Conservation (phyloP, 2,113 vertebrate species). For the Rhinopomastus cyanomelas region DNA sequence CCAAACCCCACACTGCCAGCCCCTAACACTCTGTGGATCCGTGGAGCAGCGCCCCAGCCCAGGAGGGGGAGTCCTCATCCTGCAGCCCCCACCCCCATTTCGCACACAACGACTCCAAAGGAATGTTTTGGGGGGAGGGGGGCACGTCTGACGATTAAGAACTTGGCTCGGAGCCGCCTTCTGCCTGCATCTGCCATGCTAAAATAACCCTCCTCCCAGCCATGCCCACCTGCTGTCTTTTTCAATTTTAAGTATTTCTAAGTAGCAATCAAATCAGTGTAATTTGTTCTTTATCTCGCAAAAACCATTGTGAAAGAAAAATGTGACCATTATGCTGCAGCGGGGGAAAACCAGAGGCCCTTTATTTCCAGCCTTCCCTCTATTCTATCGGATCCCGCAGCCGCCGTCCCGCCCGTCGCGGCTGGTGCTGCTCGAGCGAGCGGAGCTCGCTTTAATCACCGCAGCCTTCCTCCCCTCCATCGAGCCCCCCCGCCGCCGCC, state of each 20-base stretch:
- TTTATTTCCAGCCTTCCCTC: constrained; percentile 80
- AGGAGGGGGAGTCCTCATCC: no score
- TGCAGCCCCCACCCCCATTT: background rate
- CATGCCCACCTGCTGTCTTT: constrained; percentile 85
- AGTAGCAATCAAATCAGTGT: constrained; percentile 88
- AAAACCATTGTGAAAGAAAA: constrained; percentile 86
- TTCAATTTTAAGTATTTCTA: constrained; percentile 88
- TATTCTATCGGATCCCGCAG: constrained; percentile 79
- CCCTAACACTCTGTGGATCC: no score
- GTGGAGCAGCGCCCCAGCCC: no score
- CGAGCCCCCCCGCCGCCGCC: constrained; percentile 62
- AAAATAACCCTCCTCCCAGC: constrained; percentile 82
- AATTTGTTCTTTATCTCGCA: constrained; percentile 87
- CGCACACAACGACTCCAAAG: background rate
- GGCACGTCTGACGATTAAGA: constrained; percentile 70
- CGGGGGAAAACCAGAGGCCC: constrained; percentile 83
- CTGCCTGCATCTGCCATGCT: constrained; percentile 84
- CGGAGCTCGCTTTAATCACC: constrained; percentile 79
- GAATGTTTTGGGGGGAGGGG: background rate
- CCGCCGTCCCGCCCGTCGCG: constrained; percentile 78
- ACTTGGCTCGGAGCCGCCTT: constrained; percentile 71
- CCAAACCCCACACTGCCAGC: no score
- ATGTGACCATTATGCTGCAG: constrained; percentile 86
- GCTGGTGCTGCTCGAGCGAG: constrained; percentile 78
- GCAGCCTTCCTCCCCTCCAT: constrained; percentile 72